phyloP scores from a whole-genome alignment of 2,888 invertebrate species.

The Harmothoe impar region DNA sequence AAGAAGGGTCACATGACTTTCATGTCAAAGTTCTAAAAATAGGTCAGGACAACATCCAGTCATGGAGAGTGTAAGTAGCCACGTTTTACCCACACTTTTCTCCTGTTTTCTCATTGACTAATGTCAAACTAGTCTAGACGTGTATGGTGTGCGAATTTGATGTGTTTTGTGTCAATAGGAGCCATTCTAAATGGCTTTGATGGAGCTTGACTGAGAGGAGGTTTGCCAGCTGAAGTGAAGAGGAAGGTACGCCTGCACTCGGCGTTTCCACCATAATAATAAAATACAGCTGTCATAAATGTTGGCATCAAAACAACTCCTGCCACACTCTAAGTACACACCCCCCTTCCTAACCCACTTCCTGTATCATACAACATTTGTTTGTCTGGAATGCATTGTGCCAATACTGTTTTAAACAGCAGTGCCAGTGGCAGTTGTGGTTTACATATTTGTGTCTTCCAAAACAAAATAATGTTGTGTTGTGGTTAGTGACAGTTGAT shows the following conservation, averaged over 20 bases:
- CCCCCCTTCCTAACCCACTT: background rate
- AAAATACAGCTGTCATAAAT: background rate
- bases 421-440: too few relatives aligned
- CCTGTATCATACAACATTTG: background rate
- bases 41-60: conserved; percentile 46
- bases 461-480: too few relatives aligned
- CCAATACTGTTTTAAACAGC: too few relatives aligned
- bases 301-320: conserved; percentile 18
- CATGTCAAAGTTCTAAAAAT: conserved; percentile 49
- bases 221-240: too few relatives aligned
- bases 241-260: conserved; percentile 34
- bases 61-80: conserved; percentile 51
- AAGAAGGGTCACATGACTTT: conserved; percentile 14
- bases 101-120: background rate
- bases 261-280: background rate
- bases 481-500: too few relatives aligned
- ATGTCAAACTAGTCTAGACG: background rate
- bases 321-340: background rate
- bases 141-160: too few relatives aligned
- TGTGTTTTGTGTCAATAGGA: too few relatives aligned
- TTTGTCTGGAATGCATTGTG: too few relatives aligned
- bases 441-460: too few relatives aligned
- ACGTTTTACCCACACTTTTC: background rate
- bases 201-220: too few relatives aligned
- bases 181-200: too few relatives aligned